These are phyloP conservation scores for Leptobrachium leishanense DNA, from an alignment of 2,113 vertebrate genomes.

Conservation along the genomic window DNA sequence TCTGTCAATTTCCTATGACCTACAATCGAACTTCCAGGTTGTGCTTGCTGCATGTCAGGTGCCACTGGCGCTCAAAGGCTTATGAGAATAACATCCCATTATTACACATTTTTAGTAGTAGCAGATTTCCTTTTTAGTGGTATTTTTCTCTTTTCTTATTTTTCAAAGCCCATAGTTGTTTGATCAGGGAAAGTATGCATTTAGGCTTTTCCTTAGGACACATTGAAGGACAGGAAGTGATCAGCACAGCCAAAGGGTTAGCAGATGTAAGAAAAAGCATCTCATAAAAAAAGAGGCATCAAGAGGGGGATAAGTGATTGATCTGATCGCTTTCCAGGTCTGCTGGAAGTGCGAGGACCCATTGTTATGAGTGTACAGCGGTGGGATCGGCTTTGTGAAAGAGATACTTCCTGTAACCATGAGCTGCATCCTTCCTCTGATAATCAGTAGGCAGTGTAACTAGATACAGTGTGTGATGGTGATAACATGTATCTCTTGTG, in stretches of 20 bases:
- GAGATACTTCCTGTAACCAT: constrained; percentile 42
- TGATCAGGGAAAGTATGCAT: no score
- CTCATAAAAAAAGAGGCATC: constrained; percentile 6
- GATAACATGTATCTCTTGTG: background rate
- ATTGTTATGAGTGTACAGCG: constrained; percentile 25
- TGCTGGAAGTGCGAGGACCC: constrained; percentile 26
- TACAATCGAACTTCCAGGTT: no score
- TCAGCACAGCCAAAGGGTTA: background rate
- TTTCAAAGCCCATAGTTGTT: no score
- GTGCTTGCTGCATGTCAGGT: no score
- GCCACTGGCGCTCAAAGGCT: no score
- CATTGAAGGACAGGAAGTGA: no score
- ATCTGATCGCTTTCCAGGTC: constrained; percentile 40
- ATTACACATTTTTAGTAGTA: no score
- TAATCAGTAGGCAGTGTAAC: constrained; percentile 33
- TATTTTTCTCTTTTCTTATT: no score
- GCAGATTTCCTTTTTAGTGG: no score
- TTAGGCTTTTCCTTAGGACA: no score
- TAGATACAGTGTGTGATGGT: constrained; percentile 17
- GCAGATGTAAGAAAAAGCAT: background rate
- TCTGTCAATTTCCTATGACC: no score
- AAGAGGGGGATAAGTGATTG: background rate
- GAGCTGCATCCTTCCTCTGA: constrained; percentile 33
- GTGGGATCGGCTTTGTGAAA: constrained; percentile 37
- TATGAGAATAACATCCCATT: no score